Conservation (phyloP, 2,888 invertebrate species). For the Ptychoptera albimana region DNA sequence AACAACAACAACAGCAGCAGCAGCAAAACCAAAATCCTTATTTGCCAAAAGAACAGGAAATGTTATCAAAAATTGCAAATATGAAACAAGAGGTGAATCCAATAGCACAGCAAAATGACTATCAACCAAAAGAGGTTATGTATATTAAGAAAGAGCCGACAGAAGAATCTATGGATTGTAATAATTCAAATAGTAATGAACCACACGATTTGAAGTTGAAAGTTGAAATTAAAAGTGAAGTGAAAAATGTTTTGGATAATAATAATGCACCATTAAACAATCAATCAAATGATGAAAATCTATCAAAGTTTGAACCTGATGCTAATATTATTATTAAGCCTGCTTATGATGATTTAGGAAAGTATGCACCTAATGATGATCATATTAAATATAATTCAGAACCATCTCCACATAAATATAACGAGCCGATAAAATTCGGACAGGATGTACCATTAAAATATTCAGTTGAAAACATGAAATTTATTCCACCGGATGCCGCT, state of each 20-base stretch:
- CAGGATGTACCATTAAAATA: slow-evolving; percentile 17
- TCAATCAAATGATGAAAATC: slow-evolving; percentile 17
- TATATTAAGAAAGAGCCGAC: slow-evolving; percentile 36
- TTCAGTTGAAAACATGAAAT: slow-evolving; percentile 30
- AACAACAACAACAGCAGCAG: slow-evolving; percentile 11
- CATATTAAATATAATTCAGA: slow-evolving; percentile 13
- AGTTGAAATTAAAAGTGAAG: slow-evolving; percentile 40
- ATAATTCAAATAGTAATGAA: slow-evolving; percentile 36
- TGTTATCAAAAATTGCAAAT: slow-evolving; percentile 28
- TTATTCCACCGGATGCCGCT: slow-evolving; percentile 25
- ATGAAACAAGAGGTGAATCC: slow-evolving; percentile 27
- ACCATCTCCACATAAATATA: slow-evolving; percentile 20
- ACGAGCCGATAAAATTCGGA: slow-evolving; percentile 24
- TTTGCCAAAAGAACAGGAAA: slow-evolving; percentile 25
- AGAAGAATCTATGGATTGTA: slow-evolving; percentile 29
- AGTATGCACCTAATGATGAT: slow-evolving; percentile 11
- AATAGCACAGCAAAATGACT: slow-evolving; percentile 26
- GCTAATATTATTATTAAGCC: too few relatives aligned
- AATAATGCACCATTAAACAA: slow-evolving; percentile 19
- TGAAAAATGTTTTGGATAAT: slow-evolving; percentile 12
- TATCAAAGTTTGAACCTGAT: too few relatives aligned
- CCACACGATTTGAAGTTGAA: slow-evolving; percentile 59
- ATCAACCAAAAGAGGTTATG: slow-evolving; percentile 46
- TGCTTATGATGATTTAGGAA: too few relatives aligned
- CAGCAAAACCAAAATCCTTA: slow-evolving; percentile 6